Evolutionary conservation across 1,140 invertebrate species (phyloP).

Genomic region (Caenorhabditis latens): DNA sequence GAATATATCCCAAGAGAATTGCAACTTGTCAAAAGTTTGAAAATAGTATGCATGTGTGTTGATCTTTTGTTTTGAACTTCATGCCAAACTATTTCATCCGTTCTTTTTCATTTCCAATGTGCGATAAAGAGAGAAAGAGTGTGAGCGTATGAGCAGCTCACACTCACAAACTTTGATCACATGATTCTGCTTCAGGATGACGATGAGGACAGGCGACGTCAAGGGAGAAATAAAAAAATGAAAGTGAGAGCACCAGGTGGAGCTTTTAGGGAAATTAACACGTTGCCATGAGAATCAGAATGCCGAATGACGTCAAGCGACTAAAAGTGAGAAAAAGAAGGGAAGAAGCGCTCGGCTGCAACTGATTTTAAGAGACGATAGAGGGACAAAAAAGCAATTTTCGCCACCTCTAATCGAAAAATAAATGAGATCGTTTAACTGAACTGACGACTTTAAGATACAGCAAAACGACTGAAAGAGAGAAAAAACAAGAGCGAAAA

Average conservation of each 20-base stretch:
- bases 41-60: background rate
- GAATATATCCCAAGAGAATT: background rate
- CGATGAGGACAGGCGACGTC: background rate
- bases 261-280: constrained; percentile 12
- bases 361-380: background rate
- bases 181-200: constrained; percentile 13
- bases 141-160: background rate
- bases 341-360: background rate
- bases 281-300: background rate
- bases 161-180: background rate
- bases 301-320: background rate
- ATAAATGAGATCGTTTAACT: background rate
- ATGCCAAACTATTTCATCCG: background rate
- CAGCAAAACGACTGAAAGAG: background rate
- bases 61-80: background rate
- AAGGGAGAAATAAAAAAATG: background rate
- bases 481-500: background rate
- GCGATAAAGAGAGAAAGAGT: background rate
- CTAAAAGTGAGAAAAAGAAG: too few relatives aligned
- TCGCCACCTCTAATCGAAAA: background rate
- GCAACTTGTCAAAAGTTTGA: constrained; percentile 6
- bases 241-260: constrained; percentile 11
- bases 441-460: background rate
- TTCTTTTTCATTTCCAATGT: constrained; percentile 9
- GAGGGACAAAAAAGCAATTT: constrained; percentile 19